Evolutionary conservation across 2,888 invertebrate species (phyloP).

Genomic region (Notodonta dromedarius): DNA sequence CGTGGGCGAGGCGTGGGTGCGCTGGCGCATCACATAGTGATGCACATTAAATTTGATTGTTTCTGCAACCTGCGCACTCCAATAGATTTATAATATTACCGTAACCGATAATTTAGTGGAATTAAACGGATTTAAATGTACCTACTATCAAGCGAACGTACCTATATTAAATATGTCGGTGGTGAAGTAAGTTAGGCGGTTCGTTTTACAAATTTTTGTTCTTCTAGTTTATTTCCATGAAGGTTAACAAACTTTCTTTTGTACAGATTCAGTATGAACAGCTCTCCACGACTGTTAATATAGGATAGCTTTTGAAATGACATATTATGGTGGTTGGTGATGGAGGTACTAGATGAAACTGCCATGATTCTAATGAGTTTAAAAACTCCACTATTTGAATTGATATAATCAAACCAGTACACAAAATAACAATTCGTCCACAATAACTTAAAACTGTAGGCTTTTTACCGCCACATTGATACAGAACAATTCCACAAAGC

Average conservation of each 20-base stretch:
- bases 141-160: constrained; percentile 33
- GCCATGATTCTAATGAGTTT: too few species aligned
- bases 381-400: not conserved
- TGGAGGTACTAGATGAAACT: too few species aligned
- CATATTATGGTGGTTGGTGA: too few species aligned
- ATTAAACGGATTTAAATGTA: constrained; percentile 52
- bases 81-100: constrained; percentile 55
- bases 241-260: too few species aligned
- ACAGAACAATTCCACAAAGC: constrained; percentile 36
- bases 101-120: constrained; percentile 49
- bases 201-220: too few species aligned
- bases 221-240: too few species aligned
- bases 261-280: too few species aligned
- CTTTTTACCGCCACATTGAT: not conserved
- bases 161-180: constrained; percentile 51
- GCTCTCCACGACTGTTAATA: too few species aligned
- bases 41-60: constrained; percentile 75
- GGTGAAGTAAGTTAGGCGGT: constrained; percentile 16
- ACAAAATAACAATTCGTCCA: not conserved
- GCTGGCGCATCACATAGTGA: constrained; percentile 63
- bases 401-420: not conserved
- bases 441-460: not conserved
- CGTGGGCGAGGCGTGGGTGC: constrained; percentile 76
- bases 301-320: too few species aligned
- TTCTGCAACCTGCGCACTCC: constrained; percentile 57